These are phyloP conservation scores for Micronycteris hirsuta DNA, from an alignment of 2,113 vertebrate species.

Conservation along the genomic window DNA sequence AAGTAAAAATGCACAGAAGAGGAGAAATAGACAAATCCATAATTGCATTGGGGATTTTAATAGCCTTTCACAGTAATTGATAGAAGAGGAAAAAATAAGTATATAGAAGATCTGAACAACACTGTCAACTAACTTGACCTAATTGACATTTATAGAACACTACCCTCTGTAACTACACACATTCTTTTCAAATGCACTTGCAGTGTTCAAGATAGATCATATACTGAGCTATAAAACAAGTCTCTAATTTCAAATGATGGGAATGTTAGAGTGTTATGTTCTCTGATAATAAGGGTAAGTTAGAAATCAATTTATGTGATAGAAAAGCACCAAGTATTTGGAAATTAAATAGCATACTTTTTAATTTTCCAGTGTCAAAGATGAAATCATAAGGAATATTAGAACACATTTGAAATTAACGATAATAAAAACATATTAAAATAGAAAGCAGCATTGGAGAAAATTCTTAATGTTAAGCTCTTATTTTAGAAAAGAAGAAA, in stretches of 20 bases:
- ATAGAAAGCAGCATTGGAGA: background rate
- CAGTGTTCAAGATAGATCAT: background rate
- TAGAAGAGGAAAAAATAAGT: slow-evolving; percentile 7
- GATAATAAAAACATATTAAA: background rate
- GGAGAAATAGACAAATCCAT: background rate
- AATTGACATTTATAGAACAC: background rate
- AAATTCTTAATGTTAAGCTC: background rate
- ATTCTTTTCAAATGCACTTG: background rate
- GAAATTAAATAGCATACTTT: background rate
- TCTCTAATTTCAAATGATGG: slow-evolving; percentile 25
- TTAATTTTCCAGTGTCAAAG: background rate
- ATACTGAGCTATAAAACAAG: background rate
- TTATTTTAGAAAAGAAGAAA: slow-evolving; percentile 13
- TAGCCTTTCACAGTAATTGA: background rate
- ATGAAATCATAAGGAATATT: background rate
- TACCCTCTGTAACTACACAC: background rate
- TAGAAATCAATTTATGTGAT: slow-evolving; percentile 9
- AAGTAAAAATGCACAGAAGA: background rate
- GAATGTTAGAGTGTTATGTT: background rate
- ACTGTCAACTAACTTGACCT: background rate
- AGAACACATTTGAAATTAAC: slow-evolving; percentile 15
- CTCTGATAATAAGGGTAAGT: slow-evolving; percentile 9
- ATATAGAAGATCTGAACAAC: background rate
- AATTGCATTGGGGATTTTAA: background rate
- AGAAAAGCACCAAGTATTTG: background rate